Conservation (phyloP, 2,888 invertebrate species). For the Allacma fusca region DNA sequence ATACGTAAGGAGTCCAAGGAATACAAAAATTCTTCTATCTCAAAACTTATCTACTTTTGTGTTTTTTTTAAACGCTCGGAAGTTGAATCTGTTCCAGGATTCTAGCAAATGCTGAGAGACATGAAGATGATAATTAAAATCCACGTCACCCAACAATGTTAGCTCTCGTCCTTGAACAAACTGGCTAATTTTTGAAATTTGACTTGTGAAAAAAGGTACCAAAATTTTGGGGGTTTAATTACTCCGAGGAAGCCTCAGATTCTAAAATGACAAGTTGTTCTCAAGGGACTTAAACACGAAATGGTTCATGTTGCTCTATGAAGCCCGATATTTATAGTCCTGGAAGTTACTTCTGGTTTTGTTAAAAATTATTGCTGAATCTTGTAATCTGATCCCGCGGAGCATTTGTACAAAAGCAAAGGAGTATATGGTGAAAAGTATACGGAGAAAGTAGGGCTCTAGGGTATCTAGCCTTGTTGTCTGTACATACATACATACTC, state of each 20-base stretch:
- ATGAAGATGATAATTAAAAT: neutral
- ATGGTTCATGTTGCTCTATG: conserved; percentile 19
- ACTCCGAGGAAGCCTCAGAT: too few species aligned
- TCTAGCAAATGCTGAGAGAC: conserved; percentile 33
- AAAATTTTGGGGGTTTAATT: neutral
- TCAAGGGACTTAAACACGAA: conserved; percentile 13
- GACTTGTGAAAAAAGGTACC: neutral
- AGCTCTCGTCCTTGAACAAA: conserved; percentile 2
- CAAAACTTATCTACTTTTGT: too few species aligned
- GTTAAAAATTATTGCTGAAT: conserved; percentile 33
- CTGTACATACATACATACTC: neutral
- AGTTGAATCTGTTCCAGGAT: neutral
- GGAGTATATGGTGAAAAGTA: neutral
- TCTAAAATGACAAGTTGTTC: neutral
- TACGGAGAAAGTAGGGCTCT: neutral
- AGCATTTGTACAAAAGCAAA: neutral
- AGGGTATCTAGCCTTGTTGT: neutral
- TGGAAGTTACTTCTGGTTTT: conserved; percentile 28
- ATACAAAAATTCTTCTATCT: neutral
- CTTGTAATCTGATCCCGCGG: conserved; percentile 29
- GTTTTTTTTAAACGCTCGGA: too few species aligned
- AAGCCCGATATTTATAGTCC: conserved; percentile 28
- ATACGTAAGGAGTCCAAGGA: neutral
- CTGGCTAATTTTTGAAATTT: too few species aligned
- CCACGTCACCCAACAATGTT: conserved; percentile 22